Base-by-base conservation (phyloP, 2,113 vertebrate genomes). In the Paradisaea rubra region DNA sequence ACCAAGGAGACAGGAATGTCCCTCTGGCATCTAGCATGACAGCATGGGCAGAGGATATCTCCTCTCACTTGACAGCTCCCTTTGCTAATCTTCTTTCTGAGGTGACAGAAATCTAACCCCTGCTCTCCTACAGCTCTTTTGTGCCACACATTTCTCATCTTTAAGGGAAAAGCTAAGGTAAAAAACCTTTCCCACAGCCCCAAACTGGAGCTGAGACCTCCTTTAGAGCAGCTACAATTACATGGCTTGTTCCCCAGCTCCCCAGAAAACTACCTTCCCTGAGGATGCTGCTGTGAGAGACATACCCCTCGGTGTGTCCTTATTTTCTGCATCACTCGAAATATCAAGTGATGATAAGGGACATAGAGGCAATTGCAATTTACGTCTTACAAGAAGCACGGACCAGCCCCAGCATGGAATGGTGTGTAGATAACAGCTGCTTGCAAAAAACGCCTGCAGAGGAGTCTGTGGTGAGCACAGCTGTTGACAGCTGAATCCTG, bases 1-100 rank as follows among this genome's bases (percentile, higher is more conserved):
- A 93, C 81, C 56, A 70, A 92, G 91, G 89, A 95, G 88, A 86
- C 79, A 94, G 79, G 71, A 90, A 94, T 88, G 94, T 90, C 94
- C 88, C 91, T 81, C 85, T 91, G 93, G 89, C 95, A 95, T 78
- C 71, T 19, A 89, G 81, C 64, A 31, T 89, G 93, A 95, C 91
- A 95, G 91, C 70, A 91, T 20, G 56, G 73, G 85, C 82, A 86
- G 47, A 80, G 68, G 91, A 64, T 88, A 81, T 93, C 95, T 94
- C 88, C 86, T 59, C 79, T 97, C 84, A 82, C 81, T 93, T 95
- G 96, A 95, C 95, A 95, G 94, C 76, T 95, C 71, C 85, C 88
- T 70, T 93, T 94, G 81, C 94, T 96, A 94, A 97, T 94, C 94
- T 91, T 60, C 81, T 79, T 87, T 69, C 78, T 17, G 35, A 94